Base-by-base conservation (phyloP, 2,113 vertebrate genomes). In the Callorhinus ursinus region DNA sequence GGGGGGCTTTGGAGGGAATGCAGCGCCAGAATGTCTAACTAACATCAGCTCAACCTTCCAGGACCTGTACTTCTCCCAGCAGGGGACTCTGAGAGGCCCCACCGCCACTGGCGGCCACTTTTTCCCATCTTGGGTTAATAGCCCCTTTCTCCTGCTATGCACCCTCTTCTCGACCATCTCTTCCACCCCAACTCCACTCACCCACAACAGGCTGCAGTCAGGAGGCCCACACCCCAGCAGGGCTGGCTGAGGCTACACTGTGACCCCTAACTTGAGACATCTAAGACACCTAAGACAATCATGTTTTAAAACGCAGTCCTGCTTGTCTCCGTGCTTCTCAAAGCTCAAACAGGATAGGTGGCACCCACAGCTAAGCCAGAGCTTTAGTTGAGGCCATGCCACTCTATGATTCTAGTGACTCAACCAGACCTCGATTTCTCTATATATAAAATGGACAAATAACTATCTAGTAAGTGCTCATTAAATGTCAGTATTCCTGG, bases 321-420 rank as follows among this genome's bases (percentile, higher is more conserved):
- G 24, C 15, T 18, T 0, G 0, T 4, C 21, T 33, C 84, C 0
- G 0, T 1, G n/a, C 46, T n/a, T 88, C 92, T 91, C 57, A 21
- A 85, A 94, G 76, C 57, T 53, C 57, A 26, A 36, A 16, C 1
- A 28, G 16, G 46, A 36, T 0, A 0, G 14, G 2, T 1, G 36
- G 84, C 2, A n/a, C 12, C 26, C 28, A 46, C 9, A 51, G 77
- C 8, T 7, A 11, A 49, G 21, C 93, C 36, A 21, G 69, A 28
- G 46, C 55, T 63, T 51, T 16, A 33, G 10, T 1, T 4, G 33
- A 87, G 67, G 80, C 69, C 36, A 31, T 0, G 7, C n/a, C 8
- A 2, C 36, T 42, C 51, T 87, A 81, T 13, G 39, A 72, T 53
- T 55, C 59, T 49, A 71, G 39, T 16, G 7, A 63, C 10, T 88